phyloP scores from a whole-genome alignment of 2,113 vertebrate species.

The Hydropotes inermis region DNA sequence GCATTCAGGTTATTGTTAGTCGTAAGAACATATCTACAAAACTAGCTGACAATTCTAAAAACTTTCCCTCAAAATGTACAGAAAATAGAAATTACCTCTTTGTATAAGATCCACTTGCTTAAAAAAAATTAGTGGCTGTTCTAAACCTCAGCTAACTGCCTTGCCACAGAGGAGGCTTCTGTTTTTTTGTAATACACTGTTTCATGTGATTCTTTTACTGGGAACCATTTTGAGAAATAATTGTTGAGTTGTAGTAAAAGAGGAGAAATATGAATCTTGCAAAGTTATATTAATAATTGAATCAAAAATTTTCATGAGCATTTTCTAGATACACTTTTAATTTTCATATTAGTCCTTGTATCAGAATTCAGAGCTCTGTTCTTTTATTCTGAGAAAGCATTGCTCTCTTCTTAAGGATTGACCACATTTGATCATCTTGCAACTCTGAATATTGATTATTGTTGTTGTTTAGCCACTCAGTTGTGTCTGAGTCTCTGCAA shows the following conservation, averaged over 20 bases:
- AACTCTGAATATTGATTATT: not conserved
- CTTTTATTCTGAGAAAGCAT: not conserved
- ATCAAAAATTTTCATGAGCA: not conserved
- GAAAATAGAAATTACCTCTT: slow-evolving; percentile 13
- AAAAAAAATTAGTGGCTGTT: not conserved
- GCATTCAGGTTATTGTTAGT: not conserved
- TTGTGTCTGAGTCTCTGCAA: not conserved
- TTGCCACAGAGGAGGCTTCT: not conserved
- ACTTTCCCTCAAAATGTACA: not conserved
- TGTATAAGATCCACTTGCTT: not conserved
- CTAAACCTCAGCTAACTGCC: not conserved
- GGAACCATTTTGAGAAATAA: not conserved
- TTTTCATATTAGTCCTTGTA: not conserved
- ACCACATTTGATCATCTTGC: not conserved
- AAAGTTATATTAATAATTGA: not conserved
- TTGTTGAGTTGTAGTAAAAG: not conserved
- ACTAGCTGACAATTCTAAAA: not conserved
- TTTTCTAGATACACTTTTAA: not conserved
- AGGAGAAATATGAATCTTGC: slow-evolving; percentile 1
- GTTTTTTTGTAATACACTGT: not conserved
- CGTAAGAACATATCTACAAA: not conserved
- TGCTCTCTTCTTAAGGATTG: not conserved
- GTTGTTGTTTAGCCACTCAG: not conserved
- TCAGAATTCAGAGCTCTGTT: not conserved
- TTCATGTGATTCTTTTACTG: not conserved